phyloP scores from a whole-genome alignment of 2,797 vertebrate genomes.

The Chanos chanos region DNA sequence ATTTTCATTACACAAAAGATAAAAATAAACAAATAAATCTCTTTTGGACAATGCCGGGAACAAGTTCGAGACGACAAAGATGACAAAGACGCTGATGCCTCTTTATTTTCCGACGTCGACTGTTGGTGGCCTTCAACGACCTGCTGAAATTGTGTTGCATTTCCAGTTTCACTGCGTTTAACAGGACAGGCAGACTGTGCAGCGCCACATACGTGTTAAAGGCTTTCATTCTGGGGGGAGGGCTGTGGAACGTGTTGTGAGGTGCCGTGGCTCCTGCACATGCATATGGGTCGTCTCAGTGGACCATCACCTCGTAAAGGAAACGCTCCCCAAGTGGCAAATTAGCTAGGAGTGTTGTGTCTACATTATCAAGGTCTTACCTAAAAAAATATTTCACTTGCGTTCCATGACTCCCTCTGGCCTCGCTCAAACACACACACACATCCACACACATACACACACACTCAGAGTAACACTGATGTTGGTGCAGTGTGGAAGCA shows the following conservation, averaged over 20 bases:
- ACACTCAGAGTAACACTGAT: conserved; percentile 13
- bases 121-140: background rate
- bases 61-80: conserved; percentile 23
- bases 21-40: conserved; percentile 30
- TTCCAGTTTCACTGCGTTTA: background rate
- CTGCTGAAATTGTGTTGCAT: background rate
- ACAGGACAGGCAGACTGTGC: background rate
- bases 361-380: background rate
- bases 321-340: conserved; percentile 10
- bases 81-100: conserved; percentile 13
- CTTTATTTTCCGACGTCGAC: background rate
- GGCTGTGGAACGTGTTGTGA: no score
- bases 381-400: background rate
- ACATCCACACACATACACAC: conserved; percentile 6
- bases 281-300: background rate
- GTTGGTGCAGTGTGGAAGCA: background rate
- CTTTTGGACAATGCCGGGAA: conserved; percentile 18
- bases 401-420: background rate
- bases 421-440: conserved; percentile 8
- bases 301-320: background rate
- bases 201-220: no score
- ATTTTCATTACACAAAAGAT: conserved; percentile 27
- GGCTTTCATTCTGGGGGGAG: background rate
- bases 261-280: no score
- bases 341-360: conserved; percentile 9